Conservation (phyloP, 2,797 vertebrate species). For the Trachops cirrhosus region DNA sequence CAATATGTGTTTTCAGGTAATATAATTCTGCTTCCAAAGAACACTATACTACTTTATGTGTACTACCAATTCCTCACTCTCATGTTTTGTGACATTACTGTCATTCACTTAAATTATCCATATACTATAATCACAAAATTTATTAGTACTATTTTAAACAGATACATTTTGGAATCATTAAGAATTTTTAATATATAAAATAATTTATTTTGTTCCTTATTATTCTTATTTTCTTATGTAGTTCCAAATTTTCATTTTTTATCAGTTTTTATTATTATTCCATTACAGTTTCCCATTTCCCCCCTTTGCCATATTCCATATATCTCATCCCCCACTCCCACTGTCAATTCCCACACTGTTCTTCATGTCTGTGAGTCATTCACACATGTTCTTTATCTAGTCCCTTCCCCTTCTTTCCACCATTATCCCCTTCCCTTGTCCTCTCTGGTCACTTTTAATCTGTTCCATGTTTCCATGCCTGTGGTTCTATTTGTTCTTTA, state of each 20-base stretch:
- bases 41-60: background rate
- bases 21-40: background rate
- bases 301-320: no score
- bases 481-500: no score
- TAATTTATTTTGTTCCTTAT: background rate
- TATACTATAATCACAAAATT: background rate
- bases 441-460: no score
- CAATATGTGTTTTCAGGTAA: background rate
- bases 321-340: no score
- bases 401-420: no score
- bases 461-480: no score
- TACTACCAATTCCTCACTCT: background rate
- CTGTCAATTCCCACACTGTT: no score
- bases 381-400: no score
- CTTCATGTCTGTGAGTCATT: no score
- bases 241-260: background rate
- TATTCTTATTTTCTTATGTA: background rate
- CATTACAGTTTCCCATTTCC: no score
- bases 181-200: background rate
- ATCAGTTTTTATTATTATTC: no score
- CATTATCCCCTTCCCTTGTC: no score
- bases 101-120: background rate
- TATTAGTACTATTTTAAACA: background rate
- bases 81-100: background rate
- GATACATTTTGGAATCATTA: background rate